phyloP scores from a whole-genome alignment of 2,113 vertebrate species.

The Empidonax traillii region DNA sequence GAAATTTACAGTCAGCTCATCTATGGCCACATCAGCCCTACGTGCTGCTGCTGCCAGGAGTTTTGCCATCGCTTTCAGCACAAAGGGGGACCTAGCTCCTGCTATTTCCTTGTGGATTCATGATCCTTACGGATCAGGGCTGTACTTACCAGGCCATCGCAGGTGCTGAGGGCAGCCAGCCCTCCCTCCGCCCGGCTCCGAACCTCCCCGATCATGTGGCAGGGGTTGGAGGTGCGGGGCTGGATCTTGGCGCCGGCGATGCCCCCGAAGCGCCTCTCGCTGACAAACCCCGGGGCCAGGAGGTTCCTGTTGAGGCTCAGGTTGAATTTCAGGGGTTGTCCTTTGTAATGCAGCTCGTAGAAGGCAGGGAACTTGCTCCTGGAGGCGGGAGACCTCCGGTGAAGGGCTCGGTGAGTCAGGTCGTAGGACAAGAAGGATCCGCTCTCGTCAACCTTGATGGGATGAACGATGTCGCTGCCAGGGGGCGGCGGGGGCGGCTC shows the following conservation, averaged over 20 bases:
- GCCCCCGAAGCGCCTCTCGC: conserved; percentile 81
- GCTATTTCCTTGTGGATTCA: accelerated
- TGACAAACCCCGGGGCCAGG: conserved; percentile 85
- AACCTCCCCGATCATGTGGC: conserved; percentile 89
- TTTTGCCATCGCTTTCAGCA: neutral
- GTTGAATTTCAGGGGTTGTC: conserved; percentile 83
- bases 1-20: neutral
- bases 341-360: conserved; percentile 80
- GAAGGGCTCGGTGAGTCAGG: conserved; percentile 80
- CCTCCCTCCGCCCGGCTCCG: conserved; percentile 71
- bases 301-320: conserved; percentile 85
- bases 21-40: neutral
- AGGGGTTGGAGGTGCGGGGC: conserved; percentile 49
- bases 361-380: conserved; percentile 53
- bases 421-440: conserved; percentile 90
- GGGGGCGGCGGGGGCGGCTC: neutral
- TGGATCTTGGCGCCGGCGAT: conserved; percentile 71
- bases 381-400: conserved; percentile 74
- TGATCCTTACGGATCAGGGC: accelerated
- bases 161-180: conserved; percentile 87
- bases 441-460: conserved; percentile 82
- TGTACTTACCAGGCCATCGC: conserved; percentile 89
- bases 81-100: too few species aligned
- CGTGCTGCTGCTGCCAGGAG: accelerated
- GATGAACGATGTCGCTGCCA: conserved; percentile 85